phyloP scores from a whole-genome alignment of 2,888 invertebrate species.

The Ormyrus thymus region DNA sequence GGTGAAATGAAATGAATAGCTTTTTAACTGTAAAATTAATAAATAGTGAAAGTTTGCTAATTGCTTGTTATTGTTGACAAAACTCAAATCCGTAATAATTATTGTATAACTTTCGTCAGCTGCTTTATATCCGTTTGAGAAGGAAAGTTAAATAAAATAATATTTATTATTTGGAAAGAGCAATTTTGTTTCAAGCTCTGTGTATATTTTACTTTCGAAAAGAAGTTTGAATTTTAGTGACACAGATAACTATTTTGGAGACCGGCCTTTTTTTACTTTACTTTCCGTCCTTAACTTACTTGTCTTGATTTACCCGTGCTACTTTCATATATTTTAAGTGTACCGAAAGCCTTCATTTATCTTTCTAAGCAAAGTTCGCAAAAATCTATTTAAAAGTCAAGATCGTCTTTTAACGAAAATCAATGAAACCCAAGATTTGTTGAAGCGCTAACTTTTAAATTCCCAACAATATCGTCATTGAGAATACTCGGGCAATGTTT shows the following conservation, averaged over 20 bases:
- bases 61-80: no score
- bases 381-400: no score
- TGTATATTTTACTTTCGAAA: slow-evolving; percentile 14
- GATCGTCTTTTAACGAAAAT: no score
- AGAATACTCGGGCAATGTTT: background rate
- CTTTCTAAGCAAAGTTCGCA: no score
- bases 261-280: background rate
- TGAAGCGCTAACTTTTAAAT: background rate
- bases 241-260: slow-evolving; percentile 16
- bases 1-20: background rate
- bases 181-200: slow-evolving; percentile 2
- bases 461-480: background rate
- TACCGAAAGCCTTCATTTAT: background rate
- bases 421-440: no score
- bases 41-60: no score
- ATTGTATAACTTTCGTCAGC: no score
- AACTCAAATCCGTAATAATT: no score
- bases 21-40: no score
- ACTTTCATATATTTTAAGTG: slow-evolving; percentile 13
- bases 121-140: no score
- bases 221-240: slow-evolving; percentile 18
- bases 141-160: background rate
- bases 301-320: background rate
- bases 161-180: background rate
- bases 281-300: background rate